Evolutionary conservation across 2,888 invertebrate genomes (phyloP).

Genomic region (Drosophila siamana): DNA sequence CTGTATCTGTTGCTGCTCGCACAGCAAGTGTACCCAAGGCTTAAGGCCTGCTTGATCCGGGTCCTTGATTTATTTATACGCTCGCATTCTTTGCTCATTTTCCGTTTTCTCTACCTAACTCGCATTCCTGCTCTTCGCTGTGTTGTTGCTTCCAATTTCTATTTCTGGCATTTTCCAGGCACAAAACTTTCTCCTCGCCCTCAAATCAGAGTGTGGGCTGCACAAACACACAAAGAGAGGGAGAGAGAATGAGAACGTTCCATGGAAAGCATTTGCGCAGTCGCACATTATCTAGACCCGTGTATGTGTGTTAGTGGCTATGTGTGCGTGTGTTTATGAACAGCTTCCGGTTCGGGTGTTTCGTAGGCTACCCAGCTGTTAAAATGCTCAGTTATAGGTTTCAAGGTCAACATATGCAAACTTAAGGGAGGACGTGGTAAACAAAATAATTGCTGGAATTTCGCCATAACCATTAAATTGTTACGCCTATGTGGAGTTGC

Average conservation of each 20-base stretch:
- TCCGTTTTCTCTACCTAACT: slow-evolving; percentile 64
- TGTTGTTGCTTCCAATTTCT: slow-evolving; percentile 52
- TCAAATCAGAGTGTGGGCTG: slow-evolving; percentile 21
- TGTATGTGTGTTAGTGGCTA: slow-evolving; percentile 9
- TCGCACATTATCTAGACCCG: slow-evolving; percentile 47
- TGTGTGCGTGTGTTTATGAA: slow-evolving; percentile 18
- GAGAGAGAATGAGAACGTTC: slow-evolving; percentile 2
- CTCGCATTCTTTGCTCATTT: slow-evolving; percentile 45
- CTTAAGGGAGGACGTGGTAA: slow-evolving; percentile 43
- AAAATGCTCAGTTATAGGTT: slow-evolving; percentile 41
- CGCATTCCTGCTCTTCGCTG: slow-evolving; percentile 32
- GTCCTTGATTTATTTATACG: slow-evolving; percentile 79
- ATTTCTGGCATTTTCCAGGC: slow-evolving; percentile 50
- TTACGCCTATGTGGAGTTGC: neutral
- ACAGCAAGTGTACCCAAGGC: slow-evolving; percentile 70
- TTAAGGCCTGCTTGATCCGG: slow-evolving; percentile 61
- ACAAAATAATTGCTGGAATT: slow-evolving; percentile 19
- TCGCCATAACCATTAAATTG: neutral
- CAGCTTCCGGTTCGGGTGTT: slow-evolving; percentile 73
- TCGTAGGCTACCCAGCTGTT: slow-evolving; percentile 46
- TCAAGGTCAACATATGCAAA: slow-evolving; percentile 65
- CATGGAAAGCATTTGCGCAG: slow-evolving; percentile 63
- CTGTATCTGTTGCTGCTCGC: slow-evolving; percentile 54
- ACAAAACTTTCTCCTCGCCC: slow-evolving; percentile 67
- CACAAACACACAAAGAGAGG: neutral